Base-by-base conservation (phyloP, 2,888 invertebrate species). In the Timandra comae region DNA sequence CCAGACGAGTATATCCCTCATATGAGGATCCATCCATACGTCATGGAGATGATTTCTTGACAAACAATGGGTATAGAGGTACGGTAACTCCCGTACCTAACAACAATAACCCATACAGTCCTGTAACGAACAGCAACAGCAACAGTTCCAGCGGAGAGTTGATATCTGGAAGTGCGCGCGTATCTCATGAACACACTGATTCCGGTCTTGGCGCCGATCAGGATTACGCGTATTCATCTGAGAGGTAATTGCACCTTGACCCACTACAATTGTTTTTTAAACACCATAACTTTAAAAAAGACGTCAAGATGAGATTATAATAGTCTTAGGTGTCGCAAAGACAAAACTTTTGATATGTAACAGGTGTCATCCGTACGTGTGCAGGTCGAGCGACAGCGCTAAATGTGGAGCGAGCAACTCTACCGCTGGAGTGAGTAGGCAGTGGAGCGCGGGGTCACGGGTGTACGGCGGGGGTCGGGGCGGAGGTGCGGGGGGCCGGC, bases 181-280 rank as follows among this genome's bases (percentile, higher is more conserved):
- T 90, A 20, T 91, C 90, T 12, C 92, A 92, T 49, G 92, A 93
- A 55, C 92, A 93, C 56, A 92, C 92, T 0, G 93, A 93, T 68
- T 93, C 93, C 0, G 93, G 93, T 0, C 76, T 93, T 3, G 92
- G 92, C 27, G 91, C 90, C 9, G 92, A 92, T 70, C 92, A 92
- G 67, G 92, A 93, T 55, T 91, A 91, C 63, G 89, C 90, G 21
- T 90, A 91, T 70, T 89, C 89, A 42, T 91, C 90, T 16, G 91
- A 91, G 73, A 88, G 91, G 91, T 91, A 68, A 56, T 33, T 49
- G 46, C 30, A 2, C 8, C 7, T 7, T 13, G 3, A 28, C n/a
- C 12, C 26, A 7, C 12, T 20, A 29, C 9, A 2, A 28, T 29
- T 25, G 27, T n/a, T n/a, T n/a, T n/a, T n/a, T n/a, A n/a, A n/a